Evolutionary conservation across 1,140 invertebrate species (phyloP).

Genomic region (Pristionchus pacificus): DNA sequence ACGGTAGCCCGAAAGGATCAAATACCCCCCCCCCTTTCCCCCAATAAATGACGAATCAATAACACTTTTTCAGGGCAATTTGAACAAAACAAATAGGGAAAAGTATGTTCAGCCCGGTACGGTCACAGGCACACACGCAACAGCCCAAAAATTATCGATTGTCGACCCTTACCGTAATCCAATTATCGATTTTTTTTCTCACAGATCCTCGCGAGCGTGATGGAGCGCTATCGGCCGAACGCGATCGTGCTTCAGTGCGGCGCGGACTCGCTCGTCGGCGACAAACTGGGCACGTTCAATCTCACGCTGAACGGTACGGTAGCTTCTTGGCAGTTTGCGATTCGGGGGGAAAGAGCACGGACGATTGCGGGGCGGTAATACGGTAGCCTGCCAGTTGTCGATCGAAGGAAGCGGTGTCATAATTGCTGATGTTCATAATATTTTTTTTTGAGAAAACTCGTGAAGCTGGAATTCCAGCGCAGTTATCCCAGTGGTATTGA

Average conservation of each 20-base stretch:
- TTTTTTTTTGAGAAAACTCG: neutral
- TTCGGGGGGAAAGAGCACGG: neutral
- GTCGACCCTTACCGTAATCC: conserved; percentile 11
- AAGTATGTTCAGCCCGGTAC: no score
- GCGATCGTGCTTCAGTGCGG: conserved; percentile 92
- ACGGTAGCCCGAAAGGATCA: no score
- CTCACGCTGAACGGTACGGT: conserved; percentile 77
- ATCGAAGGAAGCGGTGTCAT: neutral
- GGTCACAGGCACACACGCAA: no score
- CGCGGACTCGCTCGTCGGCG: conserved; percentile 89
- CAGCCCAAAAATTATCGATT: no score
- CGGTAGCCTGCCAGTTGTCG: neutral
- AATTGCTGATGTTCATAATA: neutral
- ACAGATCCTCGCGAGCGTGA: conserved; percentile 73
- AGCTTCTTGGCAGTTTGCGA: conserved; percentile 52
- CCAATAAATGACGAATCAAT: no score
- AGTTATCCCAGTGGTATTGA: no score
- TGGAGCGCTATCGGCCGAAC: conserved; percentile 92
- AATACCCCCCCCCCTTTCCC: no score
- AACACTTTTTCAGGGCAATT: no score
- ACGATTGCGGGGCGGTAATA: conserved; percentile 10
- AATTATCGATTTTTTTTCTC: conserved; percentile 7
- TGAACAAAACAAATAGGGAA: no score
- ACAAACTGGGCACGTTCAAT: conserved; percentile 81
- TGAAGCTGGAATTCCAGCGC: no score